Base-by-base conservation (phyloP, 2,888 invertebrate species). In the Drosophila stalkeri region DNA sequence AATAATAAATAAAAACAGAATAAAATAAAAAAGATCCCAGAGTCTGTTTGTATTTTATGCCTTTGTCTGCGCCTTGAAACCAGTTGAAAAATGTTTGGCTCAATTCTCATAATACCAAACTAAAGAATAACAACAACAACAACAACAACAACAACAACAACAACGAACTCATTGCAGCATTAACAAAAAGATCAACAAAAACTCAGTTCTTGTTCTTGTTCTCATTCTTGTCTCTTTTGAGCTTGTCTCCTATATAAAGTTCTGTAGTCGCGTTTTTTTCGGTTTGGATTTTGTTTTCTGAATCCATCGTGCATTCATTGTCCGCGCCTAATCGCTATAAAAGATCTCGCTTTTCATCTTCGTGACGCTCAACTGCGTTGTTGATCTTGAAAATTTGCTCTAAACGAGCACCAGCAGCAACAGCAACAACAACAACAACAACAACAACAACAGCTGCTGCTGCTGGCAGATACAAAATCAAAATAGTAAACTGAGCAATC, bases 291-390 rank as follows among this genome's bases (percentile, higher is more conserved):
- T 41, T 67, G 74, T 60, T 78, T 72, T 73, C 78, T 52, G 64
- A 86, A 77, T 84, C 77, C 85, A 87, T 85, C 85, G 85, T 86
- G 89, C 85, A 89, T 80, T 89, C 82, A 86, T 90, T 89, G 89
- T 90, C 84, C 81, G 77, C 65, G 64, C 56, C 74, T 85, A 90
- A 89, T 89, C 88, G 79, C 70, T 64, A 81, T 73, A 79, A 75
- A 80, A 85, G 80, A 89, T 89, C 90, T 84, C 84, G 87, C 87
- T 87, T 87, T 86, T 86, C 89, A 89, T 89, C 78, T 75, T 89
- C 88, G 88, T 89, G 88, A 90, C 90, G 89, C 75, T 79, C 75
- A 81, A 75, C 76, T 87, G 80, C 80, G 83, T 82, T 90, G 86
- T 86, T 87, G 87, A 89, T 87, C 90, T 90, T 87, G 87, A 90